Evolutionary conservation across 2,797 vertebrate species (phyloP), one percentile per base, ranked within the genome.

Genomic region (Tenualosa thibaudeaui): DNA sequence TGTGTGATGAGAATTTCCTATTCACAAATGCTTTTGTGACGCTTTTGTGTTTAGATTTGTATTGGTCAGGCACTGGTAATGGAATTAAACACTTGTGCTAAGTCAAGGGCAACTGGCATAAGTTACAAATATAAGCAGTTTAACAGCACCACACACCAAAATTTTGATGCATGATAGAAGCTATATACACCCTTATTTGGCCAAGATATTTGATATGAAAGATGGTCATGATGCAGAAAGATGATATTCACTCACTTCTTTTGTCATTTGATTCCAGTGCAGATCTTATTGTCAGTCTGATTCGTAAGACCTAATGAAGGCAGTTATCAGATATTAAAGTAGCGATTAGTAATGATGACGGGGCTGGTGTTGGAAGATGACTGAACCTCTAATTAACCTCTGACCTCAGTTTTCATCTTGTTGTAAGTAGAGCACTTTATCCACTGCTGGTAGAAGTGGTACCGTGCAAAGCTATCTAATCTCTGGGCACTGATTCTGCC

Each of bases 351-450:
- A 85, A 86, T 89, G 86, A 90, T 90, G 89, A 88, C 88, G 88
- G 81, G 86, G 89, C 91, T 91, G 90, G 92, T 94, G 90, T 91
- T 89, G 90, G 91, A 84, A 92, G 88, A 88, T 88, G 92, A 94
- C 91, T 89, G 89, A 88, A 89, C 90, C 87, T 83, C 90, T 92
- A 93, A 94, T 96, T 95, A 94, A 93, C 90, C 92, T 89, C 71
- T 91, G 91, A 91, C 90, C 89, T 90, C 86, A 81, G 37, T 92
- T 92, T 90, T 92, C 88, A 88, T 56, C 93, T 90, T 82, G 37
- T 40, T 78, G 3, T 22, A 40, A 78, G 68, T 19, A 19, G 40
- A 78, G 40, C 19, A n/a, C 71, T 78, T 9, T 46, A 40, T 4
- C 65, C 26, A 40, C 31, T 13, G 15, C 31, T 31, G 65, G 65